Conservation (phyloP, 2,113 vertebrate species). For the Oncorhynchus tshawytscha region DNA sequence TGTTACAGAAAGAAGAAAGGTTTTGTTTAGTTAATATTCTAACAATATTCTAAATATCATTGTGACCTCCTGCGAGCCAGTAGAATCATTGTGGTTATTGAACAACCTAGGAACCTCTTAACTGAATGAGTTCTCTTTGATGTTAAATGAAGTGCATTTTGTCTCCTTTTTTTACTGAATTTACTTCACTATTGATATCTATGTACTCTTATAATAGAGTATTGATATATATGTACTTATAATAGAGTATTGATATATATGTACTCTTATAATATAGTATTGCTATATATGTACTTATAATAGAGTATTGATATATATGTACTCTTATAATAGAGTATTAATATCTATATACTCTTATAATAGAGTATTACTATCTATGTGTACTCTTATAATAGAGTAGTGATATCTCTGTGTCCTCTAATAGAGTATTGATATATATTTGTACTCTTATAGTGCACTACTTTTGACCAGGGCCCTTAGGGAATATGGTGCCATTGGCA, state of each 20-base stretch:
- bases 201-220: slow-evolving; percentile 17
- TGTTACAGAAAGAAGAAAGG: no score
- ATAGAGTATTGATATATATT: slow-evolving; percentile 15
- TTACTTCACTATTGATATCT: slow-evolving; percentile 40
- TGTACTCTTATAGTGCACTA: slow-evolving; percentile 9
- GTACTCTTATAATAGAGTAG: no score
- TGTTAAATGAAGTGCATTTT: slow-evolving; percentile 24
- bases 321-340: slow-evolving; percentile 9
- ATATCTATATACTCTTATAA: slow-evolving; percentile 19
- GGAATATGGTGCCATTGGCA: no score
- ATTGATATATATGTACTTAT: slow-evolving; percentile 1
- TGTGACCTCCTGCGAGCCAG: neutral
- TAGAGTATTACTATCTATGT: neutral
- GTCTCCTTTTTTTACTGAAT: slow-evolving; percentile 31
- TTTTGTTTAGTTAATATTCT: no score
- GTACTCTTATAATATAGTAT: slow-evolving; percentile 33
- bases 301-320: slow-evolving; percentile 41
- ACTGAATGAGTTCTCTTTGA: slow-evolving; percentile 38
- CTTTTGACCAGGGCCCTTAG: no score
- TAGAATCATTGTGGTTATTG: neutral
- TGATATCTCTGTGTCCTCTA: slow-evolving; percentile 26
- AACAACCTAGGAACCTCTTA: neutral
- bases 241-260: slow-evolving; percentile 19
- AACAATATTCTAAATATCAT: neutral
- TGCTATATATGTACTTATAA: slow-evolving; percentile 35